Evolutionary conservation across 2,113 vertebrate species (phyloP).

Genomic region (Petrocephalus zakoni): DNA sequence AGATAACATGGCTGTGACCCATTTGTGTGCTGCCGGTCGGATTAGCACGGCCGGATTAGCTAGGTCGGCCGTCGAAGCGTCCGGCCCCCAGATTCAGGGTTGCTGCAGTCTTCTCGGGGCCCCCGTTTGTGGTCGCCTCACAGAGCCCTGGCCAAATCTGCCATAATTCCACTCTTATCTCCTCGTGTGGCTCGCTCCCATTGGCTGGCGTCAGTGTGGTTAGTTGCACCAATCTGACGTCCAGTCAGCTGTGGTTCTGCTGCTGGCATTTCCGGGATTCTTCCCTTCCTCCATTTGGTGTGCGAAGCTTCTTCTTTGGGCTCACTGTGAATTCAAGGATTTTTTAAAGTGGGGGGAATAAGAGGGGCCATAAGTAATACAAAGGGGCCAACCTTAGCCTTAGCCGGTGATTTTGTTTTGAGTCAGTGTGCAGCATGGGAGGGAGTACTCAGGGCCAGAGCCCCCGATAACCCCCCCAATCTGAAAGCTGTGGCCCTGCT

Average conservation of each 20-base stretch:
- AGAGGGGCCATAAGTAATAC: not conserved
- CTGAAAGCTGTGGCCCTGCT: not conserved
- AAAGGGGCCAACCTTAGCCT: not conserved
- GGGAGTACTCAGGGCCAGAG: no score
- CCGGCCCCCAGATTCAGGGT: not conserved
- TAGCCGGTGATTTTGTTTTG: not conserved
- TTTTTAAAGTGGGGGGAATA: not conserved
- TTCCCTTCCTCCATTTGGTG: not conserved
- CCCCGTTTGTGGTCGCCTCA: not conserved
- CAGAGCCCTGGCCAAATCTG: not conserved
- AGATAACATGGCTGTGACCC: constrained; percentile 54
- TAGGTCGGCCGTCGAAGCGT: not conserved
- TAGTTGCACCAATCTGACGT: not conserved
- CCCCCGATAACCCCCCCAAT: no score
- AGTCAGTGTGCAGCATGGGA: not conserved
- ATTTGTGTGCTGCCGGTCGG: constrained; percentile 32
- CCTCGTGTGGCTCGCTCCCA: not conserved
- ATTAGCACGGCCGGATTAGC: not conserved
- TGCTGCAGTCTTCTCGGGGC: not conserved
- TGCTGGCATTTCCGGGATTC: not conserved
- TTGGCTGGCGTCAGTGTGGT: not conserved
- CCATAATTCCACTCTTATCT: not conserved
- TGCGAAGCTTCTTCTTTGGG: constrained; percentile 25
- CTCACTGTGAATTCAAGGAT: not conserved
- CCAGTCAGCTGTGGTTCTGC: not conserved